A percentile compares a stretch with the other conserved stretches of the same genome.
Evolutionary conservation across 2,797 vertebrate species (phyloP).

Genomic region (Amblyopsis hoosieri): DNA sequence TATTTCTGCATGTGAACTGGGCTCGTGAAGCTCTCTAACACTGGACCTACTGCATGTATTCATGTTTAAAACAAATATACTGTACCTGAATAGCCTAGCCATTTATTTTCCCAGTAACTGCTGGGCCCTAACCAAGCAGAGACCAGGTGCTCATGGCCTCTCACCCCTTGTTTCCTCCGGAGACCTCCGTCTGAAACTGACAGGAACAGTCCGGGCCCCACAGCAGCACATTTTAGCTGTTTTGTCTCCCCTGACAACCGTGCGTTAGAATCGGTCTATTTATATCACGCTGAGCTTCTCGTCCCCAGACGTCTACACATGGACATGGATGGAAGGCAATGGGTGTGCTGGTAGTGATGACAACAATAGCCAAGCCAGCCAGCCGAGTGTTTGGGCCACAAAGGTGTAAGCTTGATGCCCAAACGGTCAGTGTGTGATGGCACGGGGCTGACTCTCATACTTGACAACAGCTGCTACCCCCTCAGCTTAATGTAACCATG

Average conservation of each 20-base stretch:
- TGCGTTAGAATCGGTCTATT: constrained; percentile 70
- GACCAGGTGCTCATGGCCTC: too few species aligned
- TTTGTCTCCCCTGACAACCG: constrained; percentile 48
- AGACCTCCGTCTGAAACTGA: too few species aligned
- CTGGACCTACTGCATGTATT: too few species aligned
- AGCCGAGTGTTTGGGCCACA: not conserved
- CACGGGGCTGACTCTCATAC: constrained; percentile 35
- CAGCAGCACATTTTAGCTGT: constrained; percentile 54
- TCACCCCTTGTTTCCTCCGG: too few species aligned
- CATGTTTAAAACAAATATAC: too few species aligned
- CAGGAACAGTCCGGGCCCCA: constrained; percentile 30
- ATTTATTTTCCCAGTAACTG: too few species aligned
- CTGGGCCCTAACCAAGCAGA: too few species aligned
- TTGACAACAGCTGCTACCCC: constrained; percentile 35
- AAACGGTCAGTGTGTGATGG: constrained; percentile 8
- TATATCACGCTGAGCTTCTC: constrained; percentile 66
- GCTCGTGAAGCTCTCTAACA: too few species aligned
- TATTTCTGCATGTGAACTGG: too few species aligned
- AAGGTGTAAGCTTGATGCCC: constrained; percentile 10
- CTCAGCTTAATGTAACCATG: constrained; percentile 28
- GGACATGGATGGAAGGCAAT: constrained; percentile 45
- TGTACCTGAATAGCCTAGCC: too few species aligned
- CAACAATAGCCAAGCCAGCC: constrained; percentile 9
- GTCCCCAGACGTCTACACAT: constrained; percentile 19
- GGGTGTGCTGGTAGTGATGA: constrained; percentile 30